Evolutionary conservation across 2,113 vertebrate genomes (phyloP).

Genomic region (Axis porcinus): DNA sequence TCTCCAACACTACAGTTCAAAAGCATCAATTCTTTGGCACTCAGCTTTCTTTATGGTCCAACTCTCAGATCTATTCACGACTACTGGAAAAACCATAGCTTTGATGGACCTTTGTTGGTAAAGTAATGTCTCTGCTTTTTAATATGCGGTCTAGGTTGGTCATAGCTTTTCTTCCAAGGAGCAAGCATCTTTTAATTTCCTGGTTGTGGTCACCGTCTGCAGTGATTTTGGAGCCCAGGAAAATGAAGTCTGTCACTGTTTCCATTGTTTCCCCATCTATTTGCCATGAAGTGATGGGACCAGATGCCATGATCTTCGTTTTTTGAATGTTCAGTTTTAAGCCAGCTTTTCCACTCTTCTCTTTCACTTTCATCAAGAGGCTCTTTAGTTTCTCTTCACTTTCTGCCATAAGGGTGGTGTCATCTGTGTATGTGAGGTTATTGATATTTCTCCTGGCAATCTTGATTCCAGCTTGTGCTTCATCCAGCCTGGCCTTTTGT

Average conservation of each 20-base stretch:
- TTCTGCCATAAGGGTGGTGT: neutral
- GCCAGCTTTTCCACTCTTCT: neutral
- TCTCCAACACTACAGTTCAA: neutral
- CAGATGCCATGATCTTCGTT: accelerated
- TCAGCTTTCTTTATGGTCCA: neutral
- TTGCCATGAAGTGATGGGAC: neutral
- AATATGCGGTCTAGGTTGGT: neutral
- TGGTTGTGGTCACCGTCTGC: neutral
- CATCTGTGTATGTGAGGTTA: neutral
- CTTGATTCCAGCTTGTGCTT: neutral
- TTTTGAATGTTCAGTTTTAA: neutral
- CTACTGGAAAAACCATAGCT: neutral
- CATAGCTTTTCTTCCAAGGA: neutral
- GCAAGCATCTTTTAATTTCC: neutral
- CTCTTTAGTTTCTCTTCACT: neutral
- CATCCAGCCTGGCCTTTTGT: neutral
- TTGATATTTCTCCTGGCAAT: neutral
- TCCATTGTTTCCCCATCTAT: neutral
- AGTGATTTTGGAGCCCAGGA: neutral
- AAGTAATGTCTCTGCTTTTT: neutral
- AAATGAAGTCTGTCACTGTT: neutral
- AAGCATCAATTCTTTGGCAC: neutral
- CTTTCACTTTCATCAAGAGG: neutral
- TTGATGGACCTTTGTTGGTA: neutral
- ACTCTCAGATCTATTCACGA: neutral